Evolutionary conservation across 2,888 invertebrate genomes (phyloP), one percentile per base, ranked within the genome.

Genomic region (Oasisia sp.): DNA sequence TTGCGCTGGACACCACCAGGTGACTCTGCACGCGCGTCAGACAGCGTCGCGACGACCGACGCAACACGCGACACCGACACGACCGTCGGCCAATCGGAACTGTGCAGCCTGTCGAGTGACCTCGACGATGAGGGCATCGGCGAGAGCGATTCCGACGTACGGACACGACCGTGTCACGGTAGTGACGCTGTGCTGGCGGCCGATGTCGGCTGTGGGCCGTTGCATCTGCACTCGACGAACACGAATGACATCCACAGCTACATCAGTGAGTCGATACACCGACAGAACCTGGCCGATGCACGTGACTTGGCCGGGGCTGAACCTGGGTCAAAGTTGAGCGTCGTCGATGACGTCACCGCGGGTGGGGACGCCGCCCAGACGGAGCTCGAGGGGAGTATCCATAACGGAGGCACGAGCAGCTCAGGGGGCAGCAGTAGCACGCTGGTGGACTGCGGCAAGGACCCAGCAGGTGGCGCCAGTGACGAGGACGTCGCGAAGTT

Each of bases 91-190:
- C 74, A 74, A n/a, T 74, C 74, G 27, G 74, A 74, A 74, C 74
- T 19, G 74, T 74, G 74, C 74, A 74, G 27, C 7, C 74, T 27
- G 27, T 74, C 74, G 27, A 74, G 74, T 74, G 74, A 74, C 74
- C 74, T 74, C n/a, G 74, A 74, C 7, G 92, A 92, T 45, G 92
- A 92, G 89, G 92, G 92, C 58, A 92, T 92, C 44, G 92, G 91
- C 14, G 92, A 92, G 44, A 91, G 45, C 32, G 92, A 91, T 27
- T 44, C 32, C 14, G 92, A 91, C 74, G 4, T 90, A 90, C 2
- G 90, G 90, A 32, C 90, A 90, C 38, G n/a, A 32, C 19, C 90
- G 14, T 90, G 38, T 44, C 32, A 27, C 91, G 27, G 91, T 74
- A n/a, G 74, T n/a, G 74, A 74, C n/a, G n/a, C 27, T 74, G 74